Evolutionary conservation across 2,113 vertebrate species (phyloP), one percentile per base, ranked within the genome.

Genomic region (Ailurus styani): DNA sequence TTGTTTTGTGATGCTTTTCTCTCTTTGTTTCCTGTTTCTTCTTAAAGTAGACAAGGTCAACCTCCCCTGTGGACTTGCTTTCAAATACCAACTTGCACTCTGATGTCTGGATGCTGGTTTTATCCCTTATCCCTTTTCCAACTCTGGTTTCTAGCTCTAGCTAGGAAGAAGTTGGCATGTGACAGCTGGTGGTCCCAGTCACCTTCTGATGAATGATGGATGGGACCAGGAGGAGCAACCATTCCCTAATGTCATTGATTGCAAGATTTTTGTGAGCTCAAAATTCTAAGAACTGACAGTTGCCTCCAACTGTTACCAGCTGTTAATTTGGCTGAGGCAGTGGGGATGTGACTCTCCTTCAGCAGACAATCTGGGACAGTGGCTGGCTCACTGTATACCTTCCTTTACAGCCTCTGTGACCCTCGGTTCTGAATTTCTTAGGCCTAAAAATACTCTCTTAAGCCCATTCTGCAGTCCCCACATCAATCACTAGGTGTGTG

Each of bases 231-330:
- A 90, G 91, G 96, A 70, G 11, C 64, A 79, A 55, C 23, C 3
- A 0, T 95, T 89, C 86, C 93, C 87, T 95, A 72, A 87, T 62
- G 87, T 82, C 60, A 97, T 94, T 97, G 88, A 95, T 77, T 86
- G 84, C 31, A 77, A 90, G 78, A 90, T 66, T 96, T 96, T 90
- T 62, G 55, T 25, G 37, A 96, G 70, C 57, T 97, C 62, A 90
- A 81, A 96, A 96, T 90, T 79, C 96, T 91, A 96, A 89, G 77
- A 93, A 75, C 81, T 90, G 84, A 97, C 97, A 87, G 96, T 95
- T 96, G 98, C 90, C 55, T 90, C 92, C 98, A 97, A 97, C 92
- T 97, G 95, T 75, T 87, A 81, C 60, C 98, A 98, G 98, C 97
- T 98, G 95, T 97, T 97, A 70, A 77, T 77, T 84, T 87, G 89